phyloP scores from a whole-genome alignment of 2,888 invertebrate species.

The Anodontia alba region DNA sequence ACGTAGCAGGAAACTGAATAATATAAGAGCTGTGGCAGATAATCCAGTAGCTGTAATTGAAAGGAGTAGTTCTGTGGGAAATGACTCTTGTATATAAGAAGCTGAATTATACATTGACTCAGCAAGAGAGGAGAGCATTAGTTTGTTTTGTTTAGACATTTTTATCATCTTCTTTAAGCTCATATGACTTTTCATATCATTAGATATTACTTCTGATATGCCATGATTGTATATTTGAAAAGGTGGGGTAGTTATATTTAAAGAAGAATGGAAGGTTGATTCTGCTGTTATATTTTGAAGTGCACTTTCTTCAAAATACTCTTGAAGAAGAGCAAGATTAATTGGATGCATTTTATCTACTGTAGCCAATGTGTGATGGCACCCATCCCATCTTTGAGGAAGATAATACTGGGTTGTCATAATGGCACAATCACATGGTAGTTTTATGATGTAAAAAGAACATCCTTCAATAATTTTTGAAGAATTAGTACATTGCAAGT shows the following conservation, averaged over 20 bases:
- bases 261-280: neutral
- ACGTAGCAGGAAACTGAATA: neutral
- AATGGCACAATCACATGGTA: constrained; percentile 43
- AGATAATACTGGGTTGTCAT: constrained; percentile 20
- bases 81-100: neutral
- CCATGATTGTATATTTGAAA: constrained; percentile 16
- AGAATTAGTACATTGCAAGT: neutral
- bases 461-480: constrained; percentile 25
- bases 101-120: neutral
- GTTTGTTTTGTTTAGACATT: constrained; percentile 5
- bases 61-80: neutral
- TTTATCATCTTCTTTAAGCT: constrained; percentile 6
- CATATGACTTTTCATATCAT: neutral
- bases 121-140: constrained; percentile 16
- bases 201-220: constrained; percentile 15
- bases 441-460: constrained; percentile 32
- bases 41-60: neutral
- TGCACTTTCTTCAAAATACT: neutral
- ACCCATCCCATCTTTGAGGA: constrained; percentile 26
- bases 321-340: constrained; percentile 23
- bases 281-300: constrained; percentile 1
- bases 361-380: constrained; percentile 7
- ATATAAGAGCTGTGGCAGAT: neutral
- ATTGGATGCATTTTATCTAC: neutral
- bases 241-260: constrained; percentile 13